Percentiles rank a stretch among this genome's conserved stretches.
phyloP scores from a whole-genome alignment of 2,888 invertebrate species.

The Habrosyne pyritoides region DNA sequence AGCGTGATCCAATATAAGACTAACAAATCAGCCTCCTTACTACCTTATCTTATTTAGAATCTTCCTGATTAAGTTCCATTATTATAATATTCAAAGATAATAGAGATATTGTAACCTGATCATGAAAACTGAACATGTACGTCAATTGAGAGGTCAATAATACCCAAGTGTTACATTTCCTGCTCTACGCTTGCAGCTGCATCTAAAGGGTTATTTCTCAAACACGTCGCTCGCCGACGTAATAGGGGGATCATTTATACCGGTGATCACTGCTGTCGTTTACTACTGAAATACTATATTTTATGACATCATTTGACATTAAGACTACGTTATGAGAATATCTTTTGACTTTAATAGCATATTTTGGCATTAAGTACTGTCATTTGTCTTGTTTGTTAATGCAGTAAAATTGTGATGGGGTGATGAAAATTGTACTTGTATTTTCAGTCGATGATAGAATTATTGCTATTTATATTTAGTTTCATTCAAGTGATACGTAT shows the following conservation, averaged over 20 bases:
- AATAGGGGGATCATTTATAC: conserved; percentile 66
- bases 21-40: too few relatives aligned
- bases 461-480: too few relatives aligned
- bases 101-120: too few relatives aligned
- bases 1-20: too few relatives aligned
- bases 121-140: neutral
- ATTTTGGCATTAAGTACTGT: neutral
- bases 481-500: too few relatives aligned
- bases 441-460: neutral
- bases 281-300: conserved; percentile 51
- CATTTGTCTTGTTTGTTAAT: neutral
- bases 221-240: conserved; percentile 53
- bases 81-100: too few relatives aligned
- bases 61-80: too few relatives aligned
- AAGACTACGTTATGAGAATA: conserved; percentile 7
- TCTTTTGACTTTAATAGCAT: neutral
- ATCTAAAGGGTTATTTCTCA: conserved; percentile 72
- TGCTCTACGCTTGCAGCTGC: conserved; percentile 56
- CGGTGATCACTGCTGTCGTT: conserved; percentile 60
- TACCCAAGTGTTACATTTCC: conserved; percentile 38
- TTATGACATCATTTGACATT: conserved; percentile 33
- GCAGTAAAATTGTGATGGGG: neutral
- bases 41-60: too few relatives aligned
- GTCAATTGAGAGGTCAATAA: neutral
- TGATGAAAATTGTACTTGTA: neutral